Evolutionary conservation across 1,140 invertebrate genomes (phyloP).

Genomic region (Drusus annulatus): DNA sequence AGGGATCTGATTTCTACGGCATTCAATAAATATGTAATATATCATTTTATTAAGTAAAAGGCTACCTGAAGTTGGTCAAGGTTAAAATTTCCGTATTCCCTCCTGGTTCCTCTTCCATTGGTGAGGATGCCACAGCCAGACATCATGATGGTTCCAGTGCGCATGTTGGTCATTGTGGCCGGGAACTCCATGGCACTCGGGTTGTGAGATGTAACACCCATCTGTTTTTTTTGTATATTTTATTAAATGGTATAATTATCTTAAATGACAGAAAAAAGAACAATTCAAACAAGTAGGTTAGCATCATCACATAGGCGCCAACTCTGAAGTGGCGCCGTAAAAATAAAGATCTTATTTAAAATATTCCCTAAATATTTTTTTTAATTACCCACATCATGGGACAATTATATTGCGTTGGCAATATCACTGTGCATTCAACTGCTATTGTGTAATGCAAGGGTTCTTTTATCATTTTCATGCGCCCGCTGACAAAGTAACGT

Average conservation of each 20-base stretch:
- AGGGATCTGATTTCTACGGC: too few species aligned
- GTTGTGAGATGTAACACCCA: conserved; percentile 95
- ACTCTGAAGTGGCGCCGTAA: too few species aligned
- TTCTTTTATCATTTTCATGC: too few species aligned
- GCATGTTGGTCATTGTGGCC: conserved; percentile 97
- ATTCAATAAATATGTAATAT: too few species aligned
- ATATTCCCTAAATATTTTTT: too few species aligned
- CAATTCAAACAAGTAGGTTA: background rate
- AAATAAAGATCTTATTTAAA: too few species aligned
- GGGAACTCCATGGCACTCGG: conserved; percentile 92
- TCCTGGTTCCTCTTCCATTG: conserved; percentile 92
- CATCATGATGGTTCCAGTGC: conserved; percentile 97
- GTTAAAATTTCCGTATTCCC: conserved; percentile 96
- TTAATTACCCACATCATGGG: too few species aligned
- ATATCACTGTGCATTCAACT: too few species aligned
- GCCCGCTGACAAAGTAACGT: too few species aligned
- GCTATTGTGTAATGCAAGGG: too few species aligned
- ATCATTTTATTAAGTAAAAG: too few species aligned
- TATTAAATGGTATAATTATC: background rate
- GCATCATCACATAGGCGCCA: background rate
- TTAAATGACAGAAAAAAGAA: background rate
- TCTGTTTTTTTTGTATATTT: conserved; percentile 64
- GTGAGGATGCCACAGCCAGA: conserved; percentile 95
- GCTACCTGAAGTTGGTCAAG: conserved; percentile 89
- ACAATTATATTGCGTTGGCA: too few species aligned